A percentile compares a stretch with the other conserved stretches of the same genome.
Conservation (phyloP, 2,888 invertebrate genomes). For the Drosophila atripex region DNA sequence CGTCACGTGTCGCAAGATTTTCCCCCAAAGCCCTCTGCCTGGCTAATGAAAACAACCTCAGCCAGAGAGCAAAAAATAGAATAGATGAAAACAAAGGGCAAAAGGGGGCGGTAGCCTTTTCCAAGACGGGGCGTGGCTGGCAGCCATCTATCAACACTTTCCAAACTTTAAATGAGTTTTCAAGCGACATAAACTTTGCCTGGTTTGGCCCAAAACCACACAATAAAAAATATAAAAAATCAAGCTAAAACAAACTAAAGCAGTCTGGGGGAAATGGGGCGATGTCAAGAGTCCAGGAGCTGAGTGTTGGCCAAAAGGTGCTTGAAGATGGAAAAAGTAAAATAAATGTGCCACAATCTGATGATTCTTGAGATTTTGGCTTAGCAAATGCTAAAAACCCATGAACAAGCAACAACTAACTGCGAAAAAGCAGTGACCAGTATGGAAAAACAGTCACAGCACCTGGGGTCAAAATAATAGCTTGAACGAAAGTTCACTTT, state of each 20-base stretch:
- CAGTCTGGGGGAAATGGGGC: conserved; percentile 30
- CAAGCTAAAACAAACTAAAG: conserved; percentile 12
- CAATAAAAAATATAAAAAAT: conserved; percentile 12
- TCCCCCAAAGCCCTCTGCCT: neutral
- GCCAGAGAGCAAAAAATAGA: conserved; percentile 34
- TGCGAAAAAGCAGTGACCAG: conserved; percentile 48
- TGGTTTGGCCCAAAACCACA: conserved; percentile 35
- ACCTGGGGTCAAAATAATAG: conserved; percentile 11
- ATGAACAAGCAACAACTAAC: conserved; percentile 39
- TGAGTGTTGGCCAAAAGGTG: conserved; percentile 45
- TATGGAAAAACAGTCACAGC: conserved; percentile 5
- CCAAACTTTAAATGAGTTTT: conserved; percentile 75
- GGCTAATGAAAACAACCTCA: conserved; percentile 53
- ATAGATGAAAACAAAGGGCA: conserved; percentile 18
- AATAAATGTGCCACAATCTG: conserved; percentile 40
- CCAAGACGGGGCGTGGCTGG: conserved; percentile 35
- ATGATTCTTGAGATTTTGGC: conserved; percentile 38
- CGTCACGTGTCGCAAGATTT: conserved; percentile 59
- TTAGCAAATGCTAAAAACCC: conserved; percentile 45
- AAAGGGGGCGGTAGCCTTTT: conserved; percentile 14
- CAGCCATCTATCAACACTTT: conserved; percentile 72
- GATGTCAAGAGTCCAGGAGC: conserved; percentile 42
- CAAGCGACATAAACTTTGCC: conserved; percentile 53
- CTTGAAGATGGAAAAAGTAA: conserved; percentile 10
- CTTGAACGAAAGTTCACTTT: neutral